Evolutionary conservation across 1,140 invertebrate species (phyloP), one percentile per base, ranked within the genome.

Genomic region (Coelopa frigida): DNA sequence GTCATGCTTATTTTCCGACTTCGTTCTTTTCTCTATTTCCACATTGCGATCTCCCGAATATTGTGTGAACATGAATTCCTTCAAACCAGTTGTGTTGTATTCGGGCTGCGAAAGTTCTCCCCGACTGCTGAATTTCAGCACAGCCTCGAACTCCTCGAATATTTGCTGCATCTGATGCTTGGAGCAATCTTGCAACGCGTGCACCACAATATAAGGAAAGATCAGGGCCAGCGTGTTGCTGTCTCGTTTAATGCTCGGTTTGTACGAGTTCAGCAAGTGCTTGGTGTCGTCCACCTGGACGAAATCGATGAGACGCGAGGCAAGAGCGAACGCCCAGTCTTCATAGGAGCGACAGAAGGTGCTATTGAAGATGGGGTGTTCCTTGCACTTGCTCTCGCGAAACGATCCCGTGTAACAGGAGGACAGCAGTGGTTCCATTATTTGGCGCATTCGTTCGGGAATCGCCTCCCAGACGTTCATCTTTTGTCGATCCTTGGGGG

Each of bases 291-390:
- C 70, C 0, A 72, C 68, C 14, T 76, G 71, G 17, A 83, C 73
- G 8, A 74, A 65, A 0, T 74, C 72, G 21, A 83, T 77, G 3
- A 84, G 52, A 27, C 77, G 73, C n/a, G 68, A 72, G 0, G 78
- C 74, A 80, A 80, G 83, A 50, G 78, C 76, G 51, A 80, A 80
- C n/a, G 83, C 76, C 85, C 85, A 88, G 50, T 77, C 74, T 53
- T 82, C 75, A 54, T 83, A 83, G 20, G 77, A 80, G 15, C 76
- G 74, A 22, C 78, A 80, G 41, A 73, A 72, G 44, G 74, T 72
- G 4, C 82, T 83, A 21, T 83, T 81, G 60, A 78, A 81, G 20
- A 83, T 62, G 1, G 80, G 78, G 61, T 77, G 75, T 31, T 72
- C 54, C 52, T 70, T 70, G 53, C 50, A 3, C 4, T 42, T 53